Conservation (phyloP, 2,797 vertebrate species). For the Knipowitschia caucasica region DNA sequence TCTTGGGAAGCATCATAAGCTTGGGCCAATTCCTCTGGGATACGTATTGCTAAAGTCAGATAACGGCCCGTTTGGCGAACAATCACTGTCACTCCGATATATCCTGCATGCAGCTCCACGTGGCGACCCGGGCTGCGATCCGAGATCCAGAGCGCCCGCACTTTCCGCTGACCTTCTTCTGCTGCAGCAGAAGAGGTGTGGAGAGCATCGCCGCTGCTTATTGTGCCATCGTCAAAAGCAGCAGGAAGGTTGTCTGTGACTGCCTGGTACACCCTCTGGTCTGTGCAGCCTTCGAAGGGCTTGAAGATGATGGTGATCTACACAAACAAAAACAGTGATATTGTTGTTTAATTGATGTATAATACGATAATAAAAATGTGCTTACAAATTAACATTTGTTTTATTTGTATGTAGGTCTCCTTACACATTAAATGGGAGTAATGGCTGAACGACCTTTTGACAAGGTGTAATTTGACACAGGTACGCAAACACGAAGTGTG, state of each 20-base stretch:
- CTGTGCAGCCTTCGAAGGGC: slow-evolving; percentile 88
- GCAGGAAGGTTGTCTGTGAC: slow-evolving; percentile 91
- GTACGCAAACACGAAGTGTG: slow-evolving; percentile 63
- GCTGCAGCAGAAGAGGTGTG: slow-evolving; percentile 68
- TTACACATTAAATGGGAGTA: slow-evolving; percentile 47
- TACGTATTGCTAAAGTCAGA: slow-evolving; percentile 88
- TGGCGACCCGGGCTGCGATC: slow-evolving; percentile 84
- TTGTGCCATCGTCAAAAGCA: slow-evolving; percentile 92
- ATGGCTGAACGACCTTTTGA: slow-evolving; percentile 65
- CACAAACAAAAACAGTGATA: neutral
- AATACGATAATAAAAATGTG: no score
- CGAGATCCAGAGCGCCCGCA: slow-evolving; percentile 84
- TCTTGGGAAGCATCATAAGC: slow-evolving; percentile 90
- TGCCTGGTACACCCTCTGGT: slow-evolving; percentile 96
- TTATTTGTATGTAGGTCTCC: slow-evolving; percentile 13
- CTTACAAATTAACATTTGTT: slow-evolving; percentile 30
- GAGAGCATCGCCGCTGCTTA: slow-evolving; percentile 80
- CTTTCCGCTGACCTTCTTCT: slow-evolving; percentile 72
- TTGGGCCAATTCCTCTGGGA: slow-evolving; percentile 87
- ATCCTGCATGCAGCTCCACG: slow-evolving; percentile 87
- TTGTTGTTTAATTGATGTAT: no score
- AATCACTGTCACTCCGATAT: slow-evolving; percentile 92
- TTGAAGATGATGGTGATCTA: slow-evolving; percentile 97
- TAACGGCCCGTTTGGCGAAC: slow-evolving; percentile 92
- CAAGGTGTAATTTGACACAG: slow-evolving; percentile 71